A percentile compares a stretch with the other conserved stretches of the same genome.
Conservation (phyloP, 37 sponge, comb jelly and placozoan genomes). For the Haliclona indistincta region DNA sequence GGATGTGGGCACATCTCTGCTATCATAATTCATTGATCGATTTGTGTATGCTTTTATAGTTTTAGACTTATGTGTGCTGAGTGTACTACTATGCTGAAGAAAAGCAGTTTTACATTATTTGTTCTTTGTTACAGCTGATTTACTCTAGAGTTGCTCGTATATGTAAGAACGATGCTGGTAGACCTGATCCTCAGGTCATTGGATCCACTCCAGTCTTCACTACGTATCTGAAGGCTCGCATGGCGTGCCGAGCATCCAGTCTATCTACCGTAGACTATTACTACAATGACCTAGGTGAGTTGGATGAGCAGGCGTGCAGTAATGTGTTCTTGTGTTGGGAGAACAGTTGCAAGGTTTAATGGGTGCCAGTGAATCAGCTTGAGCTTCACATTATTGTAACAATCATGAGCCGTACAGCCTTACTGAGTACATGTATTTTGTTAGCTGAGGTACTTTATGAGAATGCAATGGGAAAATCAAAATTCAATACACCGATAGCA, state of each 20-base stretch:
- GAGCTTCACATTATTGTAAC: too few species aligned
- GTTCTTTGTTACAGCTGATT: conserved; percentile 21
- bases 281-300: conserved; percentile 66
- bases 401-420: too few species aligned
- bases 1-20: too few species aligned
- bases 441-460: too few species aligned
- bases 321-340: too few species aligned
- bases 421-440: too few species aligned
- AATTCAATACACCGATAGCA: too few species aligned
- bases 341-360: too few species aligned
- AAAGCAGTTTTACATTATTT: not conserved
- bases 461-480: too few species aligned
- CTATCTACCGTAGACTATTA: conserved; percentile 34
- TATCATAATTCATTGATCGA: too few species aligned
- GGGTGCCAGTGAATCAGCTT: too few species aligned
- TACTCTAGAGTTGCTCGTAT: conserved; percentile 54
- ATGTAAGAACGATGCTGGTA: conserved; percentile 36
- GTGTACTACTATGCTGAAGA: not conserved
- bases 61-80: not conserved
- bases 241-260: conserved; percentile 35
- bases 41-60: not conserved
- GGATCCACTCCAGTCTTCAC: not conserved
- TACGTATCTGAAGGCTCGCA: conserved; percentile 41
- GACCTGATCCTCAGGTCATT: not conserved
- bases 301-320: too few species aligned